These are phyloP conservation scores for Lucilia cuprina DNA, from an alignment of 1,140 invertebrate species.

Conservation along the genomic window DNA sequence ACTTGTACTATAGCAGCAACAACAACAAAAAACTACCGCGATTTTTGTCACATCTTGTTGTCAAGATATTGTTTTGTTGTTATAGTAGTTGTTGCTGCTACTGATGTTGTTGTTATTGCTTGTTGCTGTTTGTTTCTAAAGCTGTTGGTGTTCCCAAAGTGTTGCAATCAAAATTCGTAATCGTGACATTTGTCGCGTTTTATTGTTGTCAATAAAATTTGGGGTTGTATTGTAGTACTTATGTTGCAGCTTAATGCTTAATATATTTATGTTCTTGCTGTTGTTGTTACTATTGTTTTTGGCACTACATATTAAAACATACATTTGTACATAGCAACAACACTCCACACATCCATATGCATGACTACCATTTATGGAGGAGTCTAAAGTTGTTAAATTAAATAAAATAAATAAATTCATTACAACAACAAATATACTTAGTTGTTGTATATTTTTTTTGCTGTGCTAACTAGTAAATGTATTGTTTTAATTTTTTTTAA, in stretches of 20 bases:
- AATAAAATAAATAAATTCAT: background rate
- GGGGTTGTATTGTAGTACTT: background rate
- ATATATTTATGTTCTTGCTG: background rate
- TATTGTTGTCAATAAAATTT: constrained; percentile 16
- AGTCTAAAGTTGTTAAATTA: constrained; percentile 15
- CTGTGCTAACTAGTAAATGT: background rate
- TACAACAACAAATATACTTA: background rate
- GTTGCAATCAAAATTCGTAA: constrained; percentile 14
- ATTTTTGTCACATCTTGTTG: constrained; percentile 17
- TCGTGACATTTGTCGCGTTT: constrained; percentile 16
- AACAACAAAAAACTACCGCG: background rate
- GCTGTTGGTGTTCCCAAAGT: constrained; percentile 6
- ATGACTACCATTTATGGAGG: constrained; percentile 10
- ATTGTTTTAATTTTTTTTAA: background rate
- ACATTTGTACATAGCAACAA: background rate
- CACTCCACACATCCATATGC: background rate
- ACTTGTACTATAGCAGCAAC: background rate
- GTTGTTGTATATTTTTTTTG: background rate
- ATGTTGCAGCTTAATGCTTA: background rate
- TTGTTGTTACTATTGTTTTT: background rate
- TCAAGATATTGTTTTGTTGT: background rate
- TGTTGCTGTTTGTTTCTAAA: background rate
- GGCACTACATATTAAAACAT: constrained; percentile 13
- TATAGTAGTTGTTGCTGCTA: background rate
- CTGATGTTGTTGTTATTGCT: too few relatives aligned